These are phyloP conservation scores for Leptinotarsa tumamoca DNA, from an alignment of 2,888 invertebrate species.

Conservation along the genomic window DNA sequence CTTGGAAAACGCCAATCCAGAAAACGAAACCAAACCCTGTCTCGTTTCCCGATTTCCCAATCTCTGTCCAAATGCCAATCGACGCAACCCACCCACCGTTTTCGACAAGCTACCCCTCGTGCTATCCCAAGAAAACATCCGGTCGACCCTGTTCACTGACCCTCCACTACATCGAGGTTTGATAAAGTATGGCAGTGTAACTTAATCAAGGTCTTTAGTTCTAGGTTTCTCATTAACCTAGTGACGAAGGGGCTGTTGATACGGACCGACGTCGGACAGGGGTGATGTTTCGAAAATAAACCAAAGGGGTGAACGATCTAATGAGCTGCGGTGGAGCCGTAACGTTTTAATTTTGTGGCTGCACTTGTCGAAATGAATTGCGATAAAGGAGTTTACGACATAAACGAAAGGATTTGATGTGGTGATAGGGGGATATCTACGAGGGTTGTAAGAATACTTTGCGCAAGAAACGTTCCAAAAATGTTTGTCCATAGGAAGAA, in stretches of 20 bases:
- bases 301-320: slow-evolving; percentile 17
- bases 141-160: slow-evolving; percentile 2
- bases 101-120: neutral
- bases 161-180: slow-evolving; percentile 27
- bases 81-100: neutral
- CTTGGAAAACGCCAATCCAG: too few species aligned
- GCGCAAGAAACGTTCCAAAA: too few species aligned
- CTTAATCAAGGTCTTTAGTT: slow-evolving; percentile 35
- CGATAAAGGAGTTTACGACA: neutral
- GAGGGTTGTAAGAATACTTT: neutral
- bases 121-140: neutral
- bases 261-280: neutral
- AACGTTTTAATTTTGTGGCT: slow-evolving; percentile 4
- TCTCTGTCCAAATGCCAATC: neutral
- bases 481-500: too few species aligned
- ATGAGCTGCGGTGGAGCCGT: neutral
- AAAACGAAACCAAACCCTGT: too few species aligned
- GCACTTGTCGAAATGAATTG: slow-evolving; percentile 6
- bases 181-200: slow-evolving; percentile 29
- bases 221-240: slow-evolving; percentile 33
- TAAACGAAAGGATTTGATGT: neutral
- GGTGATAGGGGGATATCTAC: neutral
- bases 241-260: slow-evolving; percentile 24
- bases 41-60: neutral
- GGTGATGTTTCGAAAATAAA: slow-evolving; percentile 8